Evolutionary conservation across 2,113 vertebrate genomes (phyloP), one percentile per base, ranked within the genome.

Genomic region (Sula dactylatra): DNA sequence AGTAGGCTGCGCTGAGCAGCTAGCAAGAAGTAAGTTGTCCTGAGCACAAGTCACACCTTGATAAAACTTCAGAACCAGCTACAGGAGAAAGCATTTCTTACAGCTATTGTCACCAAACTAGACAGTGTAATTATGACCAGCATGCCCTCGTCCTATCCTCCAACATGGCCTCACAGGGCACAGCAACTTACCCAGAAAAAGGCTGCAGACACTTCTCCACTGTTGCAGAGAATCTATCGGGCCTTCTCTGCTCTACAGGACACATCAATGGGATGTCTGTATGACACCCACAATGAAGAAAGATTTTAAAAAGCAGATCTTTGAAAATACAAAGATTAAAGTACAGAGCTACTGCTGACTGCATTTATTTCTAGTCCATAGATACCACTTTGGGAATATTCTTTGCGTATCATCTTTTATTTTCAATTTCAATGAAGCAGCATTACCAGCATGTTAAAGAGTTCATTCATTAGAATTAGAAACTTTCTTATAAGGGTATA

Each of bases 351-450:
- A 45, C 72, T 71, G 29, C 56, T 4, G 2, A 69, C 16, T 13
- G 19, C 38, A 65, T 84, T 88, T 74, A 42, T 81, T 88, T 88
- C 76, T 89, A 94, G 26, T 27, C 36, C 47, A 49, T 4, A 42
- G 80, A 92, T 76, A 73, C 17, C 52, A 59, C 38, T 85, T 71
- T 22, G 65, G 69, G 34, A 88, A 93, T 89, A 89, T 47, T 82
- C 47, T 69, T 85, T 85, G 84, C 32, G 34, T 79, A 86, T 49
- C 2, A 54, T 29, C 21, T 94, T 86, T 74, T 70, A 45, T 79
- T 95, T 91, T 86, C 80, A 44, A 36, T 92, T 86, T 87, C 77
- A 94, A 69, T 62, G 40, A 79, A 69, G 49, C 40, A 83, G 52
- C 54, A 29, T 61, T 91, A 58, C 31, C 31, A 92, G 81, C 49